A percentile compares a stretch with the other conserved stretches of the same genome.
Evolutionary conservation across 2,113 vertebrate genomes (phyloP).

Genomic region (Leptobrachium ailaonicum): DNA sequence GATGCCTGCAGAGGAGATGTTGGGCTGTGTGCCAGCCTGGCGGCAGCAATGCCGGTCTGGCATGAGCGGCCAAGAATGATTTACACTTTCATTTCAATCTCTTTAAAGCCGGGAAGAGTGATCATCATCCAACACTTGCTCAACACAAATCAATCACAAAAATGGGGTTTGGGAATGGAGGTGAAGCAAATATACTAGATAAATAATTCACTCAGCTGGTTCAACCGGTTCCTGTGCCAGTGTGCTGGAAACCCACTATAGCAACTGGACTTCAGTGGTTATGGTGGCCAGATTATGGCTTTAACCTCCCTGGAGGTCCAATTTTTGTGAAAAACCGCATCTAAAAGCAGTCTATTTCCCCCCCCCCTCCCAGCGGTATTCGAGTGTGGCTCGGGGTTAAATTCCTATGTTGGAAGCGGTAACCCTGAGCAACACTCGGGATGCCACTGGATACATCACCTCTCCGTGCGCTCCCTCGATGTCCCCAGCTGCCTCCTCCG

Average conservation of each 20-base stretch:
- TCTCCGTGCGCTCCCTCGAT: no score
- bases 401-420: no score
- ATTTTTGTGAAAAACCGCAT: no score
- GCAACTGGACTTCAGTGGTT: neutral
- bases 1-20: constrained; percentile 57
- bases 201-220: constrained; percentile 56
- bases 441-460: no score
- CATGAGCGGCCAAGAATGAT: constrained; percentile 55
- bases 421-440: no score
- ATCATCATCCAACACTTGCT: constrained; percentile 55
- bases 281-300: no score
- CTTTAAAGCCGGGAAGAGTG: constrained; percentile 56
- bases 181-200: constrained; percentile 61
- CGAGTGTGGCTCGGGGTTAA: no score
- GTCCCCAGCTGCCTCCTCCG: no score
- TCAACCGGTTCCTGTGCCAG: constrained; percentile 7
- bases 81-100: constrained; percentile 59
- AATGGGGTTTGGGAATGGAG: constrained; percentile 46
- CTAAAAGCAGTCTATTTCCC: no score
- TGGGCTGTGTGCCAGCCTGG: constrained; percentile 57
- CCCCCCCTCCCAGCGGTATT: no score
- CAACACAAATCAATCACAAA: constrained; percentile 60
- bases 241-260: constrained; percentile 3
- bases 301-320: no score
- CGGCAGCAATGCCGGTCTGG: constrained; percentile 38